These are phyloP conservation scores for Sciaenops ocellatus DNA, from an alignment of 2,797 vertebrate species.

Conservation along the genomic window DNA sequence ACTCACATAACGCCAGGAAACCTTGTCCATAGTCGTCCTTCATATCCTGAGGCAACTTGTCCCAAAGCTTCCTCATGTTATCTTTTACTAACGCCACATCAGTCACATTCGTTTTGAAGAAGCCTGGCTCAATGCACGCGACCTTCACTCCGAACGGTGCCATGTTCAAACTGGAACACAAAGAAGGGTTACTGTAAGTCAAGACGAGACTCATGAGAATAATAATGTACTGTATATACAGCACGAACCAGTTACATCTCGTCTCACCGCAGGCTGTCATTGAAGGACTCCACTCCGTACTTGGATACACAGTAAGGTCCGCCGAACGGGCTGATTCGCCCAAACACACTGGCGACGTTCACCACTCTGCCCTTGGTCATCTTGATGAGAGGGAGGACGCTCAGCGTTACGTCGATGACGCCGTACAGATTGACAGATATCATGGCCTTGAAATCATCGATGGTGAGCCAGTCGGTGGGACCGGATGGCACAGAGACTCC, in stretches of 20 bases:
- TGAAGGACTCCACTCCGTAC: constrained; percentile 85
- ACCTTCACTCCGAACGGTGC: constrained; percentile 81
- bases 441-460: constrained; percentile 83
- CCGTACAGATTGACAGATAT: constrained; percentile 82
- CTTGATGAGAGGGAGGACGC: constrained; percentile 83
- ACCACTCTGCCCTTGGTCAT: constrained; percentile 84
- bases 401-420: constrained; percentile 82
- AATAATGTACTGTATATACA: neutral
- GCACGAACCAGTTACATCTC: neutral
- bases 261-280: constrained; percentile 83
- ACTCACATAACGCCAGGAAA: constrained; percentile 72
- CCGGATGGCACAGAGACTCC: constrained; percentile 75
- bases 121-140: constrained; percentile 83
- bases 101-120: constrained; percentile 82
- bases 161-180: constrained; percentile 76
- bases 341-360: constrained; percentile 84
- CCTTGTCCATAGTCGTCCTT: constrained; percentile 79
- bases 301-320: constrained; percentile 85
- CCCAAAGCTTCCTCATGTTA: constrained; percentile 70
- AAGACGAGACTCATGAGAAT: neutral
- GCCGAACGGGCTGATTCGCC: constrained; percentile 76
- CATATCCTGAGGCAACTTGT: constrained; percentile 74
- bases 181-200: neutral
- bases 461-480: constrained; percentile 81
- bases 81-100: constrained; percentile 20